These are phyloP conservation scores for Upupa epops DNA, from an alignment of 2,113 vertebrate genomes.

Conservation along the genomic window DNA sequence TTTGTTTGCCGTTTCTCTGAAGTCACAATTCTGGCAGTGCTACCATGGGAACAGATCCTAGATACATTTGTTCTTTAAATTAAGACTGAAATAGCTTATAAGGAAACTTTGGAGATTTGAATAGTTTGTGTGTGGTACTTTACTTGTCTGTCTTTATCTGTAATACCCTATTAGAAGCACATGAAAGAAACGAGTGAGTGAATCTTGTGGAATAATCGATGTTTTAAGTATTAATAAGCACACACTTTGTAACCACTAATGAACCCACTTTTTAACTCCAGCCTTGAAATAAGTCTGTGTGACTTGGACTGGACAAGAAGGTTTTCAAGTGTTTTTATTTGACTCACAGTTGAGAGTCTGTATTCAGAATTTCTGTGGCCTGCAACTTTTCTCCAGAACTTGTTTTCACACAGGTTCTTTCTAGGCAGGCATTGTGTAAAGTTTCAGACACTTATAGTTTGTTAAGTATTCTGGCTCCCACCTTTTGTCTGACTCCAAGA, in stretches of 20 bases:
- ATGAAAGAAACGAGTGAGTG: neutral
- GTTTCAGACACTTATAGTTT: neutral
- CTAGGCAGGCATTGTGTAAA: neutral
- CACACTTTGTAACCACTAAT: neutral
- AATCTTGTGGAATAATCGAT: neutral
- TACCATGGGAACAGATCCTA: neutral
- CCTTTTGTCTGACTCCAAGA: neutral
- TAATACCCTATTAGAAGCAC: neutral
- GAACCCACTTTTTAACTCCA: neutral
- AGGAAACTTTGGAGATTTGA: neutral
- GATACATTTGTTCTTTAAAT: neutral
- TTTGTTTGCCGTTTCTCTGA: neutral
- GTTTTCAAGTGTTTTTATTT: neutral
- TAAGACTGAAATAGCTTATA: neutral
- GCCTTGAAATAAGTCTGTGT: neutral
- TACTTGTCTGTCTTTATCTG: neutral
- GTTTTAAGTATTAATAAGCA: neutral
- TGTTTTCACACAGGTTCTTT: neutral
- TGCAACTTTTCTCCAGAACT: neutral
- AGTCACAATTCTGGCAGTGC: neutral
- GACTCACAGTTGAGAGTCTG: neutral
- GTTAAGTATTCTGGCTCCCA: neutral
- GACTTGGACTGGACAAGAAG: neutral
- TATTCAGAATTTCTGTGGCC: neutral
- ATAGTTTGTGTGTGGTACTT: neutral